phyloP scores from a whole-genome alignment of 1,140 invertebrate genomes.

The Thaumatotibia leucotreta region DNA sequence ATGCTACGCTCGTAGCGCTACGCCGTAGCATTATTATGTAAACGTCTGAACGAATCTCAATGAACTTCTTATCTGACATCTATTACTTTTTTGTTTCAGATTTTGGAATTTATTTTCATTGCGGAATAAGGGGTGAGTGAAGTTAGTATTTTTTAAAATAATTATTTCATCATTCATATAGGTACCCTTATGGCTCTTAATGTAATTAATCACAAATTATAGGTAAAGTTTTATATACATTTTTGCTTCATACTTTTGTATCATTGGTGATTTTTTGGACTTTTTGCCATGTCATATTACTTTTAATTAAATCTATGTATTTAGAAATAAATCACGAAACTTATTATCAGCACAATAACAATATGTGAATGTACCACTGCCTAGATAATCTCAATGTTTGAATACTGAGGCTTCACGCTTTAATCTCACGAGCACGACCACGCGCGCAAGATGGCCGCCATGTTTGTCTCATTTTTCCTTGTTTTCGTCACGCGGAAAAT shows the following conservation, averaged over 20 bases:
- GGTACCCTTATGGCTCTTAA: too few relatives aligned
- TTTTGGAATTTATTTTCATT: neutral
- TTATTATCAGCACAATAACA: too few relatives aligned
- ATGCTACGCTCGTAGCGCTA: neutral
- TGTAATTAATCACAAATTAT: too few relatives aligned
- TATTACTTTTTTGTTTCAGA: neutral
- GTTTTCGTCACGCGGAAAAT: conserved; percentile 7
- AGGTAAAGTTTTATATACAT: too few relatives aligned
- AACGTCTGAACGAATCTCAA: neutral
- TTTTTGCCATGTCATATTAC: too few relatives aligned
- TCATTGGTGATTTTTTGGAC: too few relatives aligned
- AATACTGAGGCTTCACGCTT: neutral
- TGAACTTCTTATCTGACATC: too few relatives aligned
- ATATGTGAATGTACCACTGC: neutral
- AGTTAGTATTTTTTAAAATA: neutral
- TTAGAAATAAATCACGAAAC: too few relatives aligned
- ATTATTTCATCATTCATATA: neutral
- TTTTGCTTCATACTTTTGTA: too few relatives aligned
- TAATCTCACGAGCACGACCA: neutral
- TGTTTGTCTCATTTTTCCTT: neutral
- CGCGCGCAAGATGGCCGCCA: neutral
- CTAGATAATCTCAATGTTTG: neutral
- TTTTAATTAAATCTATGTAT: too few relatives aligned
- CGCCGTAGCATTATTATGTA: neutral
- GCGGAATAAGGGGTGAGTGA: neutral